Percentiles rank a stretch among this genome's conserved stretches.
Evolutionary conservation across 2,113 vertebrate species (phyloP).

Genomic region (Triplophysa siluroides): DNA sequence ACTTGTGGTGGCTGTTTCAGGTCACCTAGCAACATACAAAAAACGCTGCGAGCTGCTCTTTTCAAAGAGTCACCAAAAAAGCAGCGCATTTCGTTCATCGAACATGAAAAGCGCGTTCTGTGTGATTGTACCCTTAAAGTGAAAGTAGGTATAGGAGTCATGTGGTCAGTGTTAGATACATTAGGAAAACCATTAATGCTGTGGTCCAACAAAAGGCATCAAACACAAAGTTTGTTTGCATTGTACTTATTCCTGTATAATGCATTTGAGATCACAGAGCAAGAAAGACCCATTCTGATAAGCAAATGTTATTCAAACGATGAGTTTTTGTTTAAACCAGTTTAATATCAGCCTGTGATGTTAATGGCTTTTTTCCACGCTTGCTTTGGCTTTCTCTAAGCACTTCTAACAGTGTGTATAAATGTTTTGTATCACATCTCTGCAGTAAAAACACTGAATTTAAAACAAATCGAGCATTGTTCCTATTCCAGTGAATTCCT

Average conservation of each 20-base stretch:
- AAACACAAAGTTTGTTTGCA: neutral
- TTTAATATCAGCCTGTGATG: constrained; percentile 10
- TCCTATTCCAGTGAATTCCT: neutral
- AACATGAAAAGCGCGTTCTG: too few relatives aligned
- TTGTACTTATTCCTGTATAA: neutral
- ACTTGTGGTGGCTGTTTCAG: too few relatives aligned
- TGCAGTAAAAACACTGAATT: neutral
- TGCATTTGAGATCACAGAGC: constrained; percentile 28
- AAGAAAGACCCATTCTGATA: constrained; percentile 2
- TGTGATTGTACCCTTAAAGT: too few relatives aligned
- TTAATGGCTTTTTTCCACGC: neutral
- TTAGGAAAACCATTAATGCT: constrained; percentile 34
- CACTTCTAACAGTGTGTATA: constrained; percentile 13
- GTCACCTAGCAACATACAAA: too few relatives aligned
- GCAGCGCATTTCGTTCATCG: too few relatives aligned
- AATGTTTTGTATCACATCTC: constrained; percentile 7
- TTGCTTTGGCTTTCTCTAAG: neutral
- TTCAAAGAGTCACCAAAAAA: too few relatives aligned
- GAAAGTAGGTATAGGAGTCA: constrained; percentile 19
- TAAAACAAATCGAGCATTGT: neutral
- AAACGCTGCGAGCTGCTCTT: too few relatives aligned
- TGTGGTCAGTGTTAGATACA: constrained; percentile 22
- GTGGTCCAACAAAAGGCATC: neutral
- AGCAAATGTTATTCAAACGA: constrained; percentile 1
- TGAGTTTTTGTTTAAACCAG: constrained; percentile 4